A percentile compares a stretch with the other conserved stretches of the same genome.
Evolutionary conservation across 2,888 invertebrate species (phyloP).

Genomic region (Cyrtodaria siliqua): DNA sequence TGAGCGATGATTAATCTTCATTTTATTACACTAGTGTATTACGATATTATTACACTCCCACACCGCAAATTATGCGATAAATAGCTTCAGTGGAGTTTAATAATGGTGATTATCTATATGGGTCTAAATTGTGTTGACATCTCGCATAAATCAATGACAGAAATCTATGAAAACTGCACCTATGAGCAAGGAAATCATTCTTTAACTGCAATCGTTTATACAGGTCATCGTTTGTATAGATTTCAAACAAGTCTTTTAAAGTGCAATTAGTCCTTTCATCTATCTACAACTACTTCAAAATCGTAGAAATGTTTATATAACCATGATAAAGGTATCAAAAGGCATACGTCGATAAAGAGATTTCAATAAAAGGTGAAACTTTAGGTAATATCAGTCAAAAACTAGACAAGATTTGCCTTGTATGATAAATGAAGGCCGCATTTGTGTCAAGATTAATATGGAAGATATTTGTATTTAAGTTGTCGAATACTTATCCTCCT

Average conservation of each 20-base stretch:
- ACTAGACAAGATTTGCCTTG: constrained; percentile 9
- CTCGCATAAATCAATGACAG: too few relatives aligned
- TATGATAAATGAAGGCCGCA: constrained; percentile 23
- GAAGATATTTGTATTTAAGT: constrained; percentile 16
- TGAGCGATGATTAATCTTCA: too few relatives aligned
- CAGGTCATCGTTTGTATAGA: too few relatives aligned
- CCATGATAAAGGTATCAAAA: constrained; percentile 19
- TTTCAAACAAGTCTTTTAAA: constrained; percentile 1
- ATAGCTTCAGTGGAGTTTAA: too few relatives aligned
- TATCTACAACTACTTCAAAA: constrained; percentile 9
- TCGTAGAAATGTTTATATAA: constrained; percentile 15
- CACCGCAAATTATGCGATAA: too few relatives aligned
- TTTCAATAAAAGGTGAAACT: constrained; percentile 24
- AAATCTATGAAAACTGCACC: too few relatives aligned
- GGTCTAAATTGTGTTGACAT: too few relatives aligned
- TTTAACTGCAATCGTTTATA: too few relatives aligned
- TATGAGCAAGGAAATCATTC: too few relatives aligned
- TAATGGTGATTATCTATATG: too few relatives aligned
- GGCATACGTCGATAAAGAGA: constrained; percentile 14
- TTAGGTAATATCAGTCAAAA: constrained; percentile 20
- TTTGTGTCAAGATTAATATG: constrained; percentile 12
- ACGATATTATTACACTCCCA: too few relatives aligned
- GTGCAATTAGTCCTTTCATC: constrained; percentile 20
- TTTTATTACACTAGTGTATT: too few relatives aligned
- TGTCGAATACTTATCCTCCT: constrained; percentile 20